Conservation (phyloP, 1,140 invertebrate genomes). For the Grapholita molesta region DNA sequence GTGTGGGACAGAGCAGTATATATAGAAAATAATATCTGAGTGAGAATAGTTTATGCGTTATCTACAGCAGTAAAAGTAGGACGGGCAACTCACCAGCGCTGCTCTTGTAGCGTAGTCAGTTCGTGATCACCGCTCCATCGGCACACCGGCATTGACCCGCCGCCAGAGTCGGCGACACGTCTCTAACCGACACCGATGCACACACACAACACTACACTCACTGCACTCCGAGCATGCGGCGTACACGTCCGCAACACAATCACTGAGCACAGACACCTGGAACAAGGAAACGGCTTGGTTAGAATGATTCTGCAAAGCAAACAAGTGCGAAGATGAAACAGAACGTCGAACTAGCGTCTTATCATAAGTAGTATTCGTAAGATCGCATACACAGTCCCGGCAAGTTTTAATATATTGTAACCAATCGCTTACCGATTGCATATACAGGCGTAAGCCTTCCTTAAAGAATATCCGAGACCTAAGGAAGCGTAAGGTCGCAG, state of each 20-base stretch:
- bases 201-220: constrained; percentile 31
- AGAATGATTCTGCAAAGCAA: not conserved
- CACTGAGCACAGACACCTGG: constrained; percentile 20
- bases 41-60: too few species aligned
- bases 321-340: not conserved
- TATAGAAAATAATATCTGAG: too few species aligned
- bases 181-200: constrained; percentile 37
- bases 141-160: constrained; percentile 67
- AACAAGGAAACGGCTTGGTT: constrained; percentile 8
- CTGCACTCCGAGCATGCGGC: constrained; percentile 17
- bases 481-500: not conserved
- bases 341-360: too few species aligned
- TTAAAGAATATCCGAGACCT: too few species aligned
- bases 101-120: constrained; percentile 64
- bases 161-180: constrained; percentile 55
- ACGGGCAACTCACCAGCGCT: constrained; percentile 62
- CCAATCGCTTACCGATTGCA: too few species aligned
- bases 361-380: too few species aligned
- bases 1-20: too few species aligned
- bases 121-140: constrained; percentile 74
- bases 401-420: too few species aligned
- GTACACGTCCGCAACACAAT: constrained; percentile 13
- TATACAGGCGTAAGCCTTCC: too few species aligned
- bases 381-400: too few species aligned
- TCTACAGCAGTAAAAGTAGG: not conserved